Evolutionary conservation across 2,113 vertebrate genomes (phyloP), one percentile per base, ranked within the genome.

Genomic region (Ceyx melanurus): DNA sequence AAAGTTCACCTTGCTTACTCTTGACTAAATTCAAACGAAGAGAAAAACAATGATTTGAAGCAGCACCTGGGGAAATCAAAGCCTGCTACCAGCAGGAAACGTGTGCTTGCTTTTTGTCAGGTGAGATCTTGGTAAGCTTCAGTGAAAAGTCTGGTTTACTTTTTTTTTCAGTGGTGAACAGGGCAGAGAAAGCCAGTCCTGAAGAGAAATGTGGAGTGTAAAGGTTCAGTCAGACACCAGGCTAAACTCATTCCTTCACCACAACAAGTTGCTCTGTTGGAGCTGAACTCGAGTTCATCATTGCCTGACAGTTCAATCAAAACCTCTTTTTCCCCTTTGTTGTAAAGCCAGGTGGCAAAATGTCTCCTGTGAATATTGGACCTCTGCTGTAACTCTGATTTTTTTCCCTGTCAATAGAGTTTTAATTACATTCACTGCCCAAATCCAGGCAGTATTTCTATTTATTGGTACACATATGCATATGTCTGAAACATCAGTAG

Each of bases 301-400:
- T 93, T 72, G 60, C 61, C 35, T 83, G 93, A 82, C 70, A 92
- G 74, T 93, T 96, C 78, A 87, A 92, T 96, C 90, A 94, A 89
- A 93, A 94, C 60, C 45, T 62, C 75, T 70, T 67, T 95, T 70
- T 93, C 68, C 57, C 25, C 45, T 96, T 90, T 91, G 75, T 89
- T 93, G 89, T 60, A 60, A 97, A 90, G n/a, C 60, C 88, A 96
- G 92, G 93, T 94, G 94, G 56, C 77, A 94, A 83, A 89, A 89
- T 53, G 21, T 91, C 76, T 80, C 81, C 82, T 91, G 45, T 86
- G 88, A 93, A 95, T 93, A 92, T 12, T 66, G 53, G 64, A 64
- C 88, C 35, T 25, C 74, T 79, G 43, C 78, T 94, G 40, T 57
- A 93, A 29, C 82, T 92, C 82, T 57, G 56, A 54, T 85, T 90